Base-by-base conservation (phyloP, 2,888 invertebrate species). In the Scaptomyza cyrtandrae region DNA sequence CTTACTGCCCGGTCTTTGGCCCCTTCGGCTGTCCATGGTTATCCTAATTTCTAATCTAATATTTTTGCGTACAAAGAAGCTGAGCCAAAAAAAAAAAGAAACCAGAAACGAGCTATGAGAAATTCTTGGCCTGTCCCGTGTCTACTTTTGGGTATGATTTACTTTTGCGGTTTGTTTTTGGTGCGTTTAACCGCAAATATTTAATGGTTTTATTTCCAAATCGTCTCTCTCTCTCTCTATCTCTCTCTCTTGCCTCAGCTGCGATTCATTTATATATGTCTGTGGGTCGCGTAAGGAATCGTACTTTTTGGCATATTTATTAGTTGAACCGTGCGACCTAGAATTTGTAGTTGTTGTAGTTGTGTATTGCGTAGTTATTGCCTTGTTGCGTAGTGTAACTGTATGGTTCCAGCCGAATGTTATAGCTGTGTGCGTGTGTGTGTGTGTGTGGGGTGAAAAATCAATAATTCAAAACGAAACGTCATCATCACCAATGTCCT, bases 31-130 rank as follows among this genome's bases (percentile, higher is more conserved):
- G 68, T 48, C 67, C 66, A 68, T 56, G 83, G 72, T 64, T 81
- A 85, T 86, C 83, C 87, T 87, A 86, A 86, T 86, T 86, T 86
- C 86, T 85, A 87, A 86, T 87, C 86, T 86, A 87, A 87, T 86
- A 87, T 87, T 86, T 84, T 87, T 76, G 82, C 82, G 71, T 82
- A 79, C 58, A 65, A 60, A 60, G 43, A 65, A 39, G 33, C 35
- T 19, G 19, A 31, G 16, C 29, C 14, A 14, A 46, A 33, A 19
- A 49, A 5, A 33, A 13, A 50, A n/a, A 50, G 33, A 53, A 45
- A 60, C 33, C 33, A 39, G 66, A 58, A 72, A 61, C 58, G 58
- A 62, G 68, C 50, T 35, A n/a, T 31, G 45, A 50, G 63, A 79
- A 79, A 79, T 84, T 79, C 86, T 71, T 85, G 66, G 71, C 71